Base-by-base conservation (phyloP, 2,888 invertebrate genomes). In the Lycaena phlaeas region DNA sequence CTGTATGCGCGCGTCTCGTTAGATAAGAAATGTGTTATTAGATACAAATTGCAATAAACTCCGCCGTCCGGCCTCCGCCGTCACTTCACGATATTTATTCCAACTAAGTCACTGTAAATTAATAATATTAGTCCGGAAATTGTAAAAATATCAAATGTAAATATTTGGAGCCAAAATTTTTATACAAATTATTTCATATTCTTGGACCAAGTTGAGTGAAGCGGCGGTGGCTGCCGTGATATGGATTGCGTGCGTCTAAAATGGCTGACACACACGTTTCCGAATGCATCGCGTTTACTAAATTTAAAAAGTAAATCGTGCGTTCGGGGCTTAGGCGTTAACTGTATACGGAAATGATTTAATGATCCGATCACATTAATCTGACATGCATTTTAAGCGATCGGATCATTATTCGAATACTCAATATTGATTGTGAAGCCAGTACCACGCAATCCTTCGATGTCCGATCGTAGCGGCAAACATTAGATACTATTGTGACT, bases 1-100 rank as follows among this genome's bases (percentile, higher is more conserved):
- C 67, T 73, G 61, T 76, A 76, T 52, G 72, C 71, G 77, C 68
- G 69, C 67, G 69, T 69, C 61, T 61, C 60, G 52, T 70, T 78
- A 81, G 77, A 66, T 79, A 81, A 78, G 68, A 78, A 79, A 78
- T 74, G 71, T 75, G 77, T 79, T 79, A 75, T 76, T 81, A 79
- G 79, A 72, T 72, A 69, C 68, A 74, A 72, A 66, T 69, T 66
- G 68, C 71, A 77, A 75, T 69, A 68, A 65, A 58, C 41, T 46
- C 45, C 42, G 52, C 51, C 54, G 49, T 37, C 45, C 58, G 55
- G 45, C 55, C 46, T 36, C 46, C 40, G 46, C 41, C 61, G 62
- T 55, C 59, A 54, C 63, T 52, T 56, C 59, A 56, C 60, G 48
- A 50, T 53, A 37, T 63, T 62, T 58, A 63, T n/a, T 59, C 59